A percentile compares a stretch with the other conserved stretches of the same genome.
phyloP scores from a whole-genome alignment of 2,113 vertebrate genomes.

The Corythaeola cristata region DNA sequence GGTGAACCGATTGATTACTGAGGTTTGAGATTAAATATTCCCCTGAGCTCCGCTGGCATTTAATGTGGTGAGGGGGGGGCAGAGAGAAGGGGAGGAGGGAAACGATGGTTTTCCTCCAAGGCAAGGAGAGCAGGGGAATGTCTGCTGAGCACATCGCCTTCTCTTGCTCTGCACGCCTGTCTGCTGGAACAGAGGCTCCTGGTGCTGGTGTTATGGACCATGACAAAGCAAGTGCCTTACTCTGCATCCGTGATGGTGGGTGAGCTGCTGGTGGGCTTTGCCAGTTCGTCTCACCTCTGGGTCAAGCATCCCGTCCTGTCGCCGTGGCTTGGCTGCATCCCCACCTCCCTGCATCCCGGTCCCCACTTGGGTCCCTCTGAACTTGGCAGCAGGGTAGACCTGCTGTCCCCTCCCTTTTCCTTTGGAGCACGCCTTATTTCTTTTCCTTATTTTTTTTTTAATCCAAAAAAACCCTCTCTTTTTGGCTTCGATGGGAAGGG shows the following conservation, averaged over 20 bases:
- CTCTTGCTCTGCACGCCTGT: accelerated
- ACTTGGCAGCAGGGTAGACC: accelerated
- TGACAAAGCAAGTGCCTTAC: not conserved
- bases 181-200: not conserved
- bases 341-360: not conserved
- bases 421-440: accelerated
- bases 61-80: not conserved
- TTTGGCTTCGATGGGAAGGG: not conserved
- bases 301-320: accelerated
- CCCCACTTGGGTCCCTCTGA: accelerated
- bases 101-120: not conserved
- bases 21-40: conserved; percentile 62
- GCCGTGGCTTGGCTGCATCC: accelerated
- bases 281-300: accelerated
- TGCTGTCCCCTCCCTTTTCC: not conserved
- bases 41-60: not conserved
- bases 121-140: not conserved
- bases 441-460: not conserved
- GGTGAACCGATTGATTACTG: conserved; percentile 62
- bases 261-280: not conserved
- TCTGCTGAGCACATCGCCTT: not conserved
- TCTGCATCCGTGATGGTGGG: accelerated
- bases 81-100: not conserved
- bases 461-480: not conserved
- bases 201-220: accelerated